These are phyloP conservation scores for Exocentrus adspersus DNA, from an alignment of 2,888 invertebrate species.

Conservation along the genomic window DNA sequence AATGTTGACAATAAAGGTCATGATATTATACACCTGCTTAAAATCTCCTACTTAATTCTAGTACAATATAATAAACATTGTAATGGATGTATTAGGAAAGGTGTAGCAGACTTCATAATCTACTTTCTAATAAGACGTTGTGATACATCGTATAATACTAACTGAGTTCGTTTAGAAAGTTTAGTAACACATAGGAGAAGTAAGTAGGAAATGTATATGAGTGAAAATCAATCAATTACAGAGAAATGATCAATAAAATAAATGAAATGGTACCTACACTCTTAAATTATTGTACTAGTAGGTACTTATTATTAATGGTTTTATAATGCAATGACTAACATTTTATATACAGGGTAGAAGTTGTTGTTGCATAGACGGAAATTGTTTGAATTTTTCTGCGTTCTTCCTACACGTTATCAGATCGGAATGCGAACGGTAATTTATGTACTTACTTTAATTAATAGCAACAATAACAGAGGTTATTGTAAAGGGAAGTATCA, in stretches of 20 bases:
- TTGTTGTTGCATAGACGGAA: too few relatives aligned
- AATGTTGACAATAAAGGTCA: slow-evolving; percentile 17
- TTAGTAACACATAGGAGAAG: not conserved
- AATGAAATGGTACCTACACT: too few relatives aligned
- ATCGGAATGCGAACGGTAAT: too few relatives aligned
- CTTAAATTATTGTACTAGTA: too few relatives aligned
- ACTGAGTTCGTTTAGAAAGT: slow-evolving; percentile 4
- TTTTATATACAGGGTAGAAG: too few relatives aligned
- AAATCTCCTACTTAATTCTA: not conserved
- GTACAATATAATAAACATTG: too few relatives aligned
- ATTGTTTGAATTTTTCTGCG: too few relatives aligned
- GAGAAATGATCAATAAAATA: not conserved
- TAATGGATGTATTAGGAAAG: not conserved
- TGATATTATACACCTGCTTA: slow-evolving; percentile 17
- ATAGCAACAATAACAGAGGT: too few relatives aligned
- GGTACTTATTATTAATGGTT: too few relatives aligned
- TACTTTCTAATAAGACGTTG: not conserved
- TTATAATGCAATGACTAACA: too few relatives aligned
- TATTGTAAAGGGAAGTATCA: not conserved
- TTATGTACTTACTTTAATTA: too few relatives aligned
- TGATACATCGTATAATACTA: not conserved
- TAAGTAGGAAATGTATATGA: not conserved
- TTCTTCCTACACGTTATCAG: too few relatives aligned
- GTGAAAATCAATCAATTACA: not conserved
- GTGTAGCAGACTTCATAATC: not conserved